Base-by-base conservation (phyloP, 2,888 invertebrate genomes). In the Himalopsyche tibetana region DNA sequence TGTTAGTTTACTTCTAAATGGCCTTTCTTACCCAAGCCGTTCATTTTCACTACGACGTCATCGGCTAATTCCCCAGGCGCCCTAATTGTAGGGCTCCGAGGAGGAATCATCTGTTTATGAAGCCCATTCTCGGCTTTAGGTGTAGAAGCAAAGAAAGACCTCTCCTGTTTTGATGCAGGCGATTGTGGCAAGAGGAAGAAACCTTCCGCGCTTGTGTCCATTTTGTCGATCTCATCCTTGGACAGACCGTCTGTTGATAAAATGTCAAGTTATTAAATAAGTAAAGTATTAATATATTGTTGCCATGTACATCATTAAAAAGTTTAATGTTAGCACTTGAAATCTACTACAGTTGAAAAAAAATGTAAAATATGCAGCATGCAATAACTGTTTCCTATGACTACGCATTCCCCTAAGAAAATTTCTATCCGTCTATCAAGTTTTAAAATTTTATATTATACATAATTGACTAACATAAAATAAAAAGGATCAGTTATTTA, bases 71-170 rank as follows among this genome's bases (percentile, higher is more conserved):
- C 55, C 17, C 63, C 63, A 38, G n/a, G 63, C 28, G 79, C 38
- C 17, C 79, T 55, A 82, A 55, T 83, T 8, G 55, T 80, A 15
- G 87, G 87, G 19, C 85, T 86, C 8, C 80, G 82, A 1, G 84
- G 86, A 28, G 82, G 69, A 28, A 86, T 74, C 9, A 84, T 38
- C n/a, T 86, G 84, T 36, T 42, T 81, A 19, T n/a, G 38, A 11
- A 80, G 69, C 6, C 55, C 80, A 9, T 80, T 85, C 80, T 87
- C 84, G 1, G 69, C 87, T 38, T 84, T 79, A 6, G 88, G 88
- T 3, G 87, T 88, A 11, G 87, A 88, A 3, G 87, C 84, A 15
- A 83, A 80, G 74, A 88, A 85, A 42, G 84, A 83, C 42, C 80
- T 63, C 56, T 88, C 85, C 55, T 74, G 63, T 56, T 74, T 69